phyloP scores from a whole-genome alignment of 1,140 invertebrate species.

The Aculops lycopersici region DNA sequence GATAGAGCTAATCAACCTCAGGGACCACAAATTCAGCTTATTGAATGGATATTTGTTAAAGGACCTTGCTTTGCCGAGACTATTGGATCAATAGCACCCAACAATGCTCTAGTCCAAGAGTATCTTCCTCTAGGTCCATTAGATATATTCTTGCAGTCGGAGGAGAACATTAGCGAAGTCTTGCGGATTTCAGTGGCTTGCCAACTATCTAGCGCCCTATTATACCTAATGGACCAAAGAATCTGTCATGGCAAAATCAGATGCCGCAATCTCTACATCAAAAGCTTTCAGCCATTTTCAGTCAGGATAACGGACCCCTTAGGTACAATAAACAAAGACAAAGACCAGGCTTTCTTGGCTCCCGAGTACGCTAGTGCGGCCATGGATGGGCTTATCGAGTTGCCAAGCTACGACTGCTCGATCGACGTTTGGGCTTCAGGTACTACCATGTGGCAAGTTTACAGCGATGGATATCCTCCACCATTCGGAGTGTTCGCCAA shows the following conservation, averaged over 20 bases:
- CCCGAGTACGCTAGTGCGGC: constrained; percentile 9
- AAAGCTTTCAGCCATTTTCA: constrained; percentile 28
- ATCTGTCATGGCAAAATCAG: constrained; percentile 52
- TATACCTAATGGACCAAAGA: constrained; percentile 39
- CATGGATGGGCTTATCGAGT: too few species aligned
- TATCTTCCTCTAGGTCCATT: constrained; percentile 37
- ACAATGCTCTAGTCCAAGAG: too few species aligned
- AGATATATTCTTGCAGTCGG: constrained; percentile 30
- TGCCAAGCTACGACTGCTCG: constrained; percentile 23
- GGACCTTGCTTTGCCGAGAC: too few species aligned
- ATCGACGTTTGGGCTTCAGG: constrained; percentile 59
- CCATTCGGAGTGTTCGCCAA: neutral
- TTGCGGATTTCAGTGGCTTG: constrained; percentile 40
- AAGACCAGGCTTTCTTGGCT: constrained; percentile 7
- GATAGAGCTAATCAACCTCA: too few species aligned
- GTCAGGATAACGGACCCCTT: constrained; percentile 48
- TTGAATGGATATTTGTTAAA: too few species aligned
- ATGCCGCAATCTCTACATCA: constrained; percentile 35
- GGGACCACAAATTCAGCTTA: too few species aligned
- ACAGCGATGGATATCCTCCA: constrained; percentile 28
- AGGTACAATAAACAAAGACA: constrained; percentile 17
- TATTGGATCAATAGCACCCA: too few species aligned
- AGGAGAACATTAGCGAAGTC: constrained; percentile 21
- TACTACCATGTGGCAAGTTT: constrained; percentile 62
- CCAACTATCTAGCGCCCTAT: constrained; percentile 41